These are phyloP conservation scores for Nasonia longicornis DNA, from an alignment of 1,140 invertebrate species.

Conservation along the genomic window DNA sequence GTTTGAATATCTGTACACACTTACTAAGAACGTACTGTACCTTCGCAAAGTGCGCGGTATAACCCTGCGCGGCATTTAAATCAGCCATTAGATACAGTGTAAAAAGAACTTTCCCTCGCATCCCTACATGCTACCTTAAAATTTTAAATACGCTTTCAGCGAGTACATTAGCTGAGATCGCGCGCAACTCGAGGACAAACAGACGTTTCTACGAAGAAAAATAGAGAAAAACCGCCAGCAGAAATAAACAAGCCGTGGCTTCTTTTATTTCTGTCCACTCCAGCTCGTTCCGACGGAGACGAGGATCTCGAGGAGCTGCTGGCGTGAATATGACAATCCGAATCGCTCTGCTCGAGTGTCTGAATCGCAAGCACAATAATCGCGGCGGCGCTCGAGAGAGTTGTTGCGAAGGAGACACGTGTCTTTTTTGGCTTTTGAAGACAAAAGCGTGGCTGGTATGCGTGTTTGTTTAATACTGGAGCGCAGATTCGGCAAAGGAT, in stretches of 20 bases:
- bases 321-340: neutral
- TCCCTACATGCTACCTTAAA: neutral
- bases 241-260: neutral
- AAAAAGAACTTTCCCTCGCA: neutral
- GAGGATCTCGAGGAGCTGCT: neutral
- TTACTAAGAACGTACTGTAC: neutral
- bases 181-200: constrained; percentile 43
- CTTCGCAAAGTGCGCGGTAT: neutral
- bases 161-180: constrained; percentile 22
- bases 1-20: neutral
- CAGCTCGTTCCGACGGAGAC: neutral
- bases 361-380: constrained; percentile 28
- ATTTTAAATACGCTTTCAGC: constrained; percentile 14
- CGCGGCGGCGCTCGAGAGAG: neutral
- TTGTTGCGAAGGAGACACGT: neutral
- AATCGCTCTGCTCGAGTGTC: neutral
- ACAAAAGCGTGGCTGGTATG: neutral
- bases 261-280: neutral
- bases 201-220: constrained; percentile 54
- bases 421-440: constrained; percentile 2
- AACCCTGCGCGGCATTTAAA: neutral
- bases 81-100: neutral
- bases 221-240: neutral
- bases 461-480: neutral
- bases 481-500: constrained; percentile 14